Base-by-base conservation (phyloP, 2,888 invertebrate genomes). In the Chloromyia formosa region DNA sequence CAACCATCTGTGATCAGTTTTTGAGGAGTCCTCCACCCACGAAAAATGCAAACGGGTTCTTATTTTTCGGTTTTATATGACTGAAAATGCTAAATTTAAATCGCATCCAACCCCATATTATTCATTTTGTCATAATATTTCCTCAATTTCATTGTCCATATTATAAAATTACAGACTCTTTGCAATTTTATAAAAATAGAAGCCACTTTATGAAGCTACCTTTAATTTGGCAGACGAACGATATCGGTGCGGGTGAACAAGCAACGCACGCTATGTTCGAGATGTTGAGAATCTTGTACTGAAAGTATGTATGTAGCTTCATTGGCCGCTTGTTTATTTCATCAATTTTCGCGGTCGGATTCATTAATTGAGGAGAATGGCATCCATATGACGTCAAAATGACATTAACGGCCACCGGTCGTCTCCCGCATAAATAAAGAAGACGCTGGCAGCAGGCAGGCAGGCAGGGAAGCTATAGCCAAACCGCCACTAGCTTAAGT, bases 271-370 rank as follows among this genome's bases (percentile, higher is more conserved):
- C n/a, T n/a, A n/a, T n/a, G n/a, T n/a, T n/a, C n/a, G n/a, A n/a
- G n/a, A n/a, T n/a, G n/a, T n/a, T n/a, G n/a, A n/a, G n/a, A n/a
- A n/a, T n/a, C n/a, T 35, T n/a, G 49, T 49, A n/a, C 16, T 49
- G 49, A 35, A 35, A 35, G 27, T 35, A 35, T 35, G 27, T 2
- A 4, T 35, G 2, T 35, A 35, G n/a, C n/a, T n/a, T 35, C 7
- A 4, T 35, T 35, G 27, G 3, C 27, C 27, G 2, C 66, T 66
- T 45, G 66, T 66, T 66, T 66, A 66, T 66, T 66, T 22, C 22
- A 66, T 49, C 20, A 66, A 66, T 22, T 66, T 66, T 66, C 66
- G 49, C 66, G 66, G 66, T 66, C 66, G 49, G 66, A 49, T 66
- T 66, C 66, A 66, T 49, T 66, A 66, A 49, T 66, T 49, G 66